phyloP scores from a whole-genome alignment of 2,113 vertebrate species.

The Calyptomena viridis region DNA sequence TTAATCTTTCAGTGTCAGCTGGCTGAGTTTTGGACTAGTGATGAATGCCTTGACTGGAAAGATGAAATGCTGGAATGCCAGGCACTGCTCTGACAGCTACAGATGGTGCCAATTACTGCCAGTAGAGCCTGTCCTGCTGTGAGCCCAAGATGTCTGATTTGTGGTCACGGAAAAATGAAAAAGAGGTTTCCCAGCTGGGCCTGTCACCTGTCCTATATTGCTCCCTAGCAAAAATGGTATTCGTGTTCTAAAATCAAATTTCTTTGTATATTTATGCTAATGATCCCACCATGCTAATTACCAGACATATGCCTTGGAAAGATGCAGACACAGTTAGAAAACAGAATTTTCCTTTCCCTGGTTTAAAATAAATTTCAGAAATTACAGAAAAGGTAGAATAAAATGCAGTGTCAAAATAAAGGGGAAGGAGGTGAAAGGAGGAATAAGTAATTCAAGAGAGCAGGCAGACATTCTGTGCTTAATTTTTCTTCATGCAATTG shows the following conservation, averaged over 20 bases:
- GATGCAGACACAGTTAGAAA: slow-evolving; percentile 3
- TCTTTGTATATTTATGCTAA: slow-evolving; percentile 59
- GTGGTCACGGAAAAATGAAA: slow-evolving; percentile 79
- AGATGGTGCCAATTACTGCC: slow-evolving; percentile 89
- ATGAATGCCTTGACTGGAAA: slow-evolving; percentile 83
- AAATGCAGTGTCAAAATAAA: not conserved
- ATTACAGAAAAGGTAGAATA: slow-evolving; percentile 6
- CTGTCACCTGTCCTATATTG: slow-evolving; percentile 77
- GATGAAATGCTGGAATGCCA: slow-evolving; percentile 82
- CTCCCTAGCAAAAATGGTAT: slow-evolving; percentile 60
- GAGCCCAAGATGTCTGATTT: slow-evolving; percentile 82
- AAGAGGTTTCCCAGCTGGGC: slow-evolving; percentile 77
- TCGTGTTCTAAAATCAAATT: slow-evolving; percentile 66
- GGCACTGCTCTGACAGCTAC: slow-evolving; percentile 83
- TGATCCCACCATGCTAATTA: slow-evolving; percentile 41
- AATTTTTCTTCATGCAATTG: slow-evolving; percentile 50
- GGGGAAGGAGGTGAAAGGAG: not conserved
- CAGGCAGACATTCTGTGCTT: slow-evolving; percentile 34
- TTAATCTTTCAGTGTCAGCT: slow-evolving; percentile 86
- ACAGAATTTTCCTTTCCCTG: not conserved
- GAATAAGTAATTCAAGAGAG: slow-evolving; percentile 13
- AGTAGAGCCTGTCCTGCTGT: slow-evolving; percentile 80
- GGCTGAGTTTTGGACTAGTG: slow-evolving; percentile 80
- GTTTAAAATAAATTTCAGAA: slow-evolving; percentile 39
- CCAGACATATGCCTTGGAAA: slow-evolving; percentile 37